phyloP scores from a whole-genome alignment of 37 sponge, comb jelly and placozoan genomes.

The Agelas oroides region DNA sequence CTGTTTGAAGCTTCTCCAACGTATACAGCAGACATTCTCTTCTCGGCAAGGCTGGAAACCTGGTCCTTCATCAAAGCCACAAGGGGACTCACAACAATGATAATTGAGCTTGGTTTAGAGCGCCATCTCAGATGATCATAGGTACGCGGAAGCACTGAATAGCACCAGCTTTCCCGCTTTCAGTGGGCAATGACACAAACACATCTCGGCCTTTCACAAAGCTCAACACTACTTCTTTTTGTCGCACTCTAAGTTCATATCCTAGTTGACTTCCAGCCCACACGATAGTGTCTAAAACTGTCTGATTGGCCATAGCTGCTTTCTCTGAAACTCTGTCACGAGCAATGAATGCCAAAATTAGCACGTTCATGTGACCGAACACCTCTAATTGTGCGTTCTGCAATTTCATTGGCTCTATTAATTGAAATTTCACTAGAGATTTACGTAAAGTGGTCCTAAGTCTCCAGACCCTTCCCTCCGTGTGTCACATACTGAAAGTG shows the following conservation, averaged over 20 bases:
- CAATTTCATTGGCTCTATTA: too few relatives aligned
- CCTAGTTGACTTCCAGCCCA: too few relatives aligned
- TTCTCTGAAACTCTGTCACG: too few relatives aligned
- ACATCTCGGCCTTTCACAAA: background rate
- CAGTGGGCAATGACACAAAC: conserved; percentile 1
- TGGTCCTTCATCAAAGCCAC: conserved; percentile 16
- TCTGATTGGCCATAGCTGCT: too few relatives aligned
- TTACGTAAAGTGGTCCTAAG: too few relatives aligned
- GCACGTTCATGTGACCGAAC: too few relatives aligned
- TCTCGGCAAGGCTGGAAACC: background rate
- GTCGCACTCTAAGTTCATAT: background rate
- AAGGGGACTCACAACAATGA: conserved; percentile 2
- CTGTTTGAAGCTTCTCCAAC: background rate
- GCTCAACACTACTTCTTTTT: background rate
- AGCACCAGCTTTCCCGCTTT: conserved; percentile 8
- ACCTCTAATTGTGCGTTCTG: too few relatives aligned
- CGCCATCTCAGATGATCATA: background rate
- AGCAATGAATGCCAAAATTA: too few relatives aligned
- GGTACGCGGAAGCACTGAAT: background rate
- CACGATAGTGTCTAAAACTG: too few relatives aligned
- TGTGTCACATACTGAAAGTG: too few relatives aligned
- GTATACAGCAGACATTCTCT: background rate
- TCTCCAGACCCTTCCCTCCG: too few relatives aligned
- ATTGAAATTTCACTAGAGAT: too few relatives aligned
- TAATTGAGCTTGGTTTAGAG: background rate